Evolutionary conservation across 2,113 vertebrate species (phyloP).

Genomic region (Neogale vison): DNA sequence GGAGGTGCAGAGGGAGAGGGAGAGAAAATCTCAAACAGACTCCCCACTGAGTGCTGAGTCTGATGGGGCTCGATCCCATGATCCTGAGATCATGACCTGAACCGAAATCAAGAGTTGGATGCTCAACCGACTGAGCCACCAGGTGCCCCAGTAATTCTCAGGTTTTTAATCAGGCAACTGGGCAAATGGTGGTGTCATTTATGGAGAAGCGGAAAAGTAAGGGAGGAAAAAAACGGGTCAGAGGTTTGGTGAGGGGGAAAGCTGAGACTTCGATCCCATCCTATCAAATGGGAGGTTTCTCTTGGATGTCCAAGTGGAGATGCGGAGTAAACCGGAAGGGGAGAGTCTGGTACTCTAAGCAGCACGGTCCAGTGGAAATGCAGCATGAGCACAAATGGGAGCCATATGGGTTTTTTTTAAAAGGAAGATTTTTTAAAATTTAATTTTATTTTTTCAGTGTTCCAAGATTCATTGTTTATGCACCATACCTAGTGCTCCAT

Average conservation of each 20-base stretch:
- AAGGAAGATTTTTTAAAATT: no score
- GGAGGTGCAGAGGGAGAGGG: background rate
- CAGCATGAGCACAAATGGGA: background rate
- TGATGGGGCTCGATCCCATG: background rate
- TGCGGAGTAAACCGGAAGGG: background rate
- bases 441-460: no score
- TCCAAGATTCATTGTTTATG: no score
- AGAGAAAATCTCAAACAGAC: background rate
- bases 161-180: background rate
- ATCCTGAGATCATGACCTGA: background rate
- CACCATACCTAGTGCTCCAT: no score
- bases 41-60: background rate
- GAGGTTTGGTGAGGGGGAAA: background rate
- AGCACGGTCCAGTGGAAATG: fast-evolving
- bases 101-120: background rate
- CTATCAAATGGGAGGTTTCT: background rate
- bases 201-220: background rate
- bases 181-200: background rate
- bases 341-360: background rate
- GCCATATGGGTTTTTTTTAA: background rate
- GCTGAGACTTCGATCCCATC: background rate
- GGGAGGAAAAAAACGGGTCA: background rate
- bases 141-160: background rate
- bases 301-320: background rate
- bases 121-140: background rate